Base-by-base conservation (phyloP, 2,888 invertebrate species). In the Tipula confusa region DNA sequence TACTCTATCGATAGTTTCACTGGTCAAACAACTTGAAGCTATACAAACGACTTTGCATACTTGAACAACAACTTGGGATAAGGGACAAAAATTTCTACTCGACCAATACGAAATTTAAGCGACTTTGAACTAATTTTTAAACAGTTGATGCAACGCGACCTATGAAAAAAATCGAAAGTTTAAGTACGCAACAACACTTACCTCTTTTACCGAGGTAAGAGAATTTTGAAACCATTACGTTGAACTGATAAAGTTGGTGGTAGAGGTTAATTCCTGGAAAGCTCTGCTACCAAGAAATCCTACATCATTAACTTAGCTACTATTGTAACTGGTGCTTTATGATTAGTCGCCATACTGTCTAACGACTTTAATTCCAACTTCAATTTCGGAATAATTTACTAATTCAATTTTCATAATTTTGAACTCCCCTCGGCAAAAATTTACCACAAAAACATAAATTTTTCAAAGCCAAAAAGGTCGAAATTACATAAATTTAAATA, bases 21-120 rank as follows among this genome's bases (percentile, higher is more conserved):
- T 96, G 4, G 91, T 95, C 79, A 91, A 95, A 64, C 96, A 96
- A 88, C 90, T 96, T 83, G 95, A 96, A 87, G 92, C 93, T 81
- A 89, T 96, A 24, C 96, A 95, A 87, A 91, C 93, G 1, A 92
- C 91, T 33, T 88, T 93, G n/a, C 90, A 90, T 82, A 90, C 91
- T 85, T 92, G 93, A 87, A 91, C 93, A 0, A 88, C 89, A 31
- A 91, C 90, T 85, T 96, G 94, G 91, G 94, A 94, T 87, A 93
- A 92, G 86, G 92, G 93, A 85, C 96, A 96, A 87, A 92, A 92
- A 87, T 90, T 90, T 84, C 89, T 95, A 84, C 90, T 93, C 0
- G 92, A 94, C 31, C 92, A 93, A 88, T 91, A 94, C 95, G 95
- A 89, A 90, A 92, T 28, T 90, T 93, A 5, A 88, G 90, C 9